Evolutionary conservation across 2,888 invertebrate genomes (phyloP), one percentile per base, ranked within the genome.

Genomic region (Prosapia bicincta): DNA sequence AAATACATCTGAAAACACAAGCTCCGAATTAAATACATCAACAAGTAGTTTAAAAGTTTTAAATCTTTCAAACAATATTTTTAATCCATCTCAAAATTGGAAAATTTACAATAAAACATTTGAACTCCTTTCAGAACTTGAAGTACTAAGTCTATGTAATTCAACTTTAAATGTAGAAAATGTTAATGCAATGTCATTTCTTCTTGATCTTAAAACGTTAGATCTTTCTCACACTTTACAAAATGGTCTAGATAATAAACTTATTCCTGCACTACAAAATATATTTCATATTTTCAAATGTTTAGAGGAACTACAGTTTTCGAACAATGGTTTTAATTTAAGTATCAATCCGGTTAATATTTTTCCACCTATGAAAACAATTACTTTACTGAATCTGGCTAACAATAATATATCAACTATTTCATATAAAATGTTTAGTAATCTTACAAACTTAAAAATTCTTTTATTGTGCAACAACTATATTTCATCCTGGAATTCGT

Each of bases 381-480:
- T 74, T 10, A 26, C 28, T 25, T 1, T 15, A 3, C 74, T 74
- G 3, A 32, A 74, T 54, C 13, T 74, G 30, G 30, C 74, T 65
- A n/a, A 65, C 25, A 74, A 74, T 25, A n/a, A 25, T 23, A 30
- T 69, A 15, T 13, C 68, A 10, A 23, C 38, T 6, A 26, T 73
- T 10, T 24, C 28, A 5, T 20, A 69, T n/a, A 30, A 69, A 7
- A 65, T 74, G 65, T 30, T 74, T 20, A 3, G 3, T 20, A 20
- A 10, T 20, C 20, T 43, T n/a, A 77, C 25, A 0, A 85, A 83
- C 3, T 80, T 91, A 25, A 83, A 86, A 79, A 81, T 87, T 0
- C 81, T 91, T 0, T 87, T 89, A 80, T 82, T 91, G 5, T 85
- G 85, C 15, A 84, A 84, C 0, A 91, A 91, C 78, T 85, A 88